Base-by-base conservation (phyloP, 2,888 invertebrate species). In the Philhelius pedissequus region DNA sequence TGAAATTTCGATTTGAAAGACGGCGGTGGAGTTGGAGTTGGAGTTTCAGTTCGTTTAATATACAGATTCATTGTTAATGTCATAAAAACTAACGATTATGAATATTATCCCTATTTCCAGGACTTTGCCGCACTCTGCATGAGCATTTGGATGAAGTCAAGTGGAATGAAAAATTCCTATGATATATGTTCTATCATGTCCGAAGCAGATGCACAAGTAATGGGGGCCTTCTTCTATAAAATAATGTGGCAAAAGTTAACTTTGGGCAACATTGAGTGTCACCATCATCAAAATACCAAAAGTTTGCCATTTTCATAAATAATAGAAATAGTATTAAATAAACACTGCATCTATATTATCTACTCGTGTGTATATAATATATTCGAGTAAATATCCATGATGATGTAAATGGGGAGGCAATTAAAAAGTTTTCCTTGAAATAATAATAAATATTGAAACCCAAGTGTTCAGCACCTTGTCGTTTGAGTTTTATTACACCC, bases 21-120 rank as follows among this genome's bases (percentile, higher is more conserved):
- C 38, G 78, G 64, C 38, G 78, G 64, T 56, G 50, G 48, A 69
- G 69, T 71, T 20, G 13, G 20, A 13, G 27, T 8, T 5, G 9
- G 4, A 0, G 32, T 22, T 80, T 43, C 76, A 84, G 70, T 71
- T 75, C 66, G 27, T 80, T 84, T 84, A 71, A 84, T 84, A 60
- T 75, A 75, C 66, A 52, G 48, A 84, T 32, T 75, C 80, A 75
- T 80, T 79, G 80, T 76, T 66, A 68, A 54, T 75, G 66, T 66
- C 75, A 84, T 84, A 84, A 84, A 84, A 84, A 75, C 80, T 84
- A 80, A 84, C 84, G 84, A 68, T 84, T 80, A 84, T 84, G 84
- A 84, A 80, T 80, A 71, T 75, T 74, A 71, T 48, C 20, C 66
- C 60, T 30, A 60, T 54, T 71, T 71, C 56, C 45, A 35, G 58